These are phyloP conservation scores for Punctoribates punctum DNA, from an alignment of 2,888 invertebrate genomes.

Conservation along the genomic window DNA sequence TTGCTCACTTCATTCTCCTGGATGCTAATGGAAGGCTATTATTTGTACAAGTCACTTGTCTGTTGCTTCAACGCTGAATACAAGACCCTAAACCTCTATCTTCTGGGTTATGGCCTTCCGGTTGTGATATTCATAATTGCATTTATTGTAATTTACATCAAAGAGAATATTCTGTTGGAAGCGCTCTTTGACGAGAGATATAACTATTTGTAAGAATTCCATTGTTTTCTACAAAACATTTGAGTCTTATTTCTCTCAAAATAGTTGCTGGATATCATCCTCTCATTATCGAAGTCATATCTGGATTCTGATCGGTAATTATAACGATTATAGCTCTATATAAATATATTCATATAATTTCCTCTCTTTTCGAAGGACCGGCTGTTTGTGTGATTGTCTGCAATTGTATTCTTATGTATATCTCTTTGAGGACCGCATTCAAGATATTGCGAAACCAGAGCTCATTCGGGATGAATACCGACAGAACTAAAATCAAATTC, in stretches of 20 bases:
- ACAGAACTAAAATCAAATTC: not conserved
- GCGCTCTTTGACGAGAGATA: constrained; percentile 14
- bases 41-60: constrained; percentile 45
- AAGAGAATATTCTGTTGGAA: constrained; percentile 12
- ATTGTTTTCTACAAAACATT: not conserved
- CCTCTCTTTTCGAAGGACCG: constrained; percentile 31
- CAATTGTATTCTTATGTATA: constrained; percentile 20
- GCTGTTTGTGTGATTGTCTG: constrained; percentile 43
- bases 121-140: not conserved
- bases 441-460: not conserved
- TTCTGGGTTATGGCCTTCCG: constrained; percentile 42
- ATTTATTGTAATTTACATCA: not conserved
- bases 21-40: constrained; percentile 46
- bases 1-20: constrained; percentile 45
- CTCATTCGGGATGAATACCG: not conserved
- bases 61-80: constrained; percentile 41
- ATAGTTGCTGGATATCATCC: constrained; percentile 47
- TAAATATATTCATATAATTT: not conserved
- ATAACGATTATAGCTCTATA: too few relatives aligned
- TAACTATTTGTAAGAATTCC: not conserved
- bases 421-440: constrained; percentile 1
- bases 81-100: constrained; percentile 33
- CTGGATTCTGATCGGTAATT: constrained; percentile 46
- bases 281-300: constrained; percentile 41
- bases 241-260: constrained; percentile 12